Conservation (phyloP, 2,113 vertebrate genomes). For the Cyprinus carpio region DNA sequence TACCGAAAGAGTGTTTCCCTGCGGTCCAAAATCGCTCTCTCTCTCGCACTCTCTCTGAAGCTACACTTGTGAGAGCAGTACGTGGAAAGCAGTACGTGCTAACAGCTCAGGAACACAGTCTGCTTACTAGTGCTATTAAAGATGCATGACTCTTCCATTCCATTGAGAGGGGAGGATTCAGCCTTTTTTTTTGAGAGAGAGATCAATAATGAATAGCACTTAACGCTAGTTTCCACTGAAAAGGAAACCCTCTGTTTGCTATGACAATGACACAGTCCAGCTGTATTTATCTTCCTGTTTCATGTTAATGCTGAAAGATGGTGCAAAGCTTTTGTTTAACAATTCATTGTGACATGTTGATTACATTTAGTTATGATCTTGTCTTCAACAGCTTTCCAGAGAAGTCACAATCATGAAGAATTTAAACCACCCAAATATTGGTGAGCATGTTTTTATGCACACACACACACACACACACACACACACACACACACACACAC, state of each 20-base stretch:
- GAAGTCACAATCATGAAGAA: constrained; percentile 95
- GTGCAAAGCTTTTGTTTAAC: not conserved
- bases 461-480: not conserved
- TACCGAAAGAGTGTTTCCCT: constrained; percentile 5
- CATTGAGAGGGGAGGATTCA: not conserved
- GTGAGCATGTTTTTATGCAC: constrained; percentile 63
- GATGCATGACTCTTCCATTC: constrained; percentile 35
- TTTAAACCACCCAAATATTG: constrained; percentile 92
- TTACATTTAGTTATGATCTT: constrained; percentile 21
- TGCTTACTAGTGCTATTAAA: constrained; percentile 37
- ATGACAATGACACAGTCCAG: constrained; percentile 36
- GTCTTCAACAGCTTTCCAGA: constrained; percentile 85
- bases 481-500: no score
- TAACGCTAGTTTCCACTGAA: constrained; percentile 22
- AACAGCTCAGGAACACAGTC: constrained; percentile 21
- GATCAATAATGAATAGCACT: constrained; percentile 63
- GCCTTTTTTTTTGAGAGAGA: constrained; percentile 30
- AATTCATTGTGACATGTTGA: constrained; percentile 4
- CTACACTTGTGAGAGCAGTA: constrained; percentile 17
- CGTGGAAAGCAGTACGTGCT: not conserved
- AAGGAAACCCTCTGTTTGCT: constrained; percentile 47
- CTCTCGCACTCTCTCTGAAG: constrained; percentile 10
- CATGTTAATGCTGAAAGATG: constrained; percentile 22
- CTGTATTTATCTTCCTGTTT: not conserved
- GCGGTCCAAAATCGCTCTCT: constrained; percentile 21